Base-by-base conservation (phyloP, 1,140 invertebrate genomes). In the Apis florea region DNA sequence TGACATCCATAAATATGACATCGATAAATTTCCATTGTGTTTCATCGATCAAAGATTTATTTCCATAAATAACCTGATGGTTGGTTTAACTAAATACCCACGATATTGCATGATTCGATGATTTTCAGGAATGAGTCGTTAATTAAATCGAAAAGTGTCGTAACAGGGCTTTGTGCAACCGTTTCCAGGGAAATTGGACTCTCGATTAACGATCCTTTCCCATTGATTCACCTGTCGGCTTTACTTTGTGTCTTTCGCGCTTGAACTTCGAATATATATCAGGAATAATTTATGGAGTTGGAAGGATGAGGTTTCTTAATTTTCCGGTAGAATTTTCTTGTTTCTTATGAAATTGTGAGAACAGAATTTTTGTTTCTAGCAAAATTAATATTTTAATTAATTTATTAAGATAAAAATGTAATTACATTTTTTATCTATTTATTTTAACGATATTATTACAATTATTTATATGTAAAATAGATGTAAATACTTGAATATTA, bases 81-180 rank as follows among this genome's bases (percentile, higher is more conserved):
- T 15, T 12, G 51, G 13, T 2, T 51, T 17, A 17, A 6, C 54
- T 2, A 9, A n/a, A 12, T 12, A 40, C 9, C 31, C 56, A 58
- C 58, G 58, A 63, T 51, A 54, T 51, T 70, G 15, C 53, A 49
- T 12, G 49, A 53, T 19, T 53, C 11, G 15, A 21, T 15, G 15
- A 10, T 11, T 26, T 51, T 31, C 26, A 13, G 13, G 9, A 58
- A 47, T 19, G 9, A 58, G 11, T 21, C 47, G 40, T 49, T 74
- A 74, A 74, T 61, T 63, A 74, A 61, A 74, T 58, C 47, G 72
- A 63, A 74, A 61, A 74, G n/a, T 63, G 17, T 26, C 58, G 47
- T 31, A 49, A 61, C 58, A 2, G 56, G 5, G 56, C 40, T 66
- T 66, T 47, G 31, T 47, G 26, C 2, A 66, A 66, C 31, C 31